Conservation (phyloP, 2,113 vertebrate species). For the Cettia cetti region DNA sequence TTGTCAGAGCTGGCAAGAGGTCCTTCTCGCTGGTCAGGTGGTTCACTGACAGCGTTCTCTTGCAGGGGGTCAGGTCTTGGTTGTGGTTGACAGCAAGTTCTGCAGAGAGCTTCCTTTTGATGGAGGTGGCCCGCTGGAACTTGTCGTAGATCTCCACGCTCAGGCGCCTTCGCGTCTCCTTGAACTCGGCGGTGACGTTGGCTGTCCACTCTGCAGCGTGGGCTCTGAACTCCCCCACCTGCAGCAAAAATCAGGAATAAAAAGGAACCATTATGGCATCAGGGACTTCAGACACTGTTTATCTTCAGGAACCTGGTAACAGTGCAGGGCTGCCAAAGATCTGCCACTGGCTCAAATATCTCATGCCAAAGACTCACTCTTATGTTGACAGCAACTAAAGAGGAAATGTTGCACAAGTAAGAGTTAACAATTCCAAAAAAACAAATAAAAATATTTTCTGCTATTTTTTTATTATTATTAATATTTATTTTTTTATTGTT, state of each 20-base stretch:
- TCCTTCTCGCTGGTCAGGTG: conserved; percentile 82
- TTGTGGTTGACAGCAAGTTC: conserved; percentile 86
- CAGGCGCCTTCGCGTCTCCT: conserved; percentile 92
- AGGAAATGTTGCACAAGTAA: neutral
- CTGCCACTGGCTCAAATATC: neutral
- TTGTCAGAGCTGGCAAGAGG: conserved; percentile 77
- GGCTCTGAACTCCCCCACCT: conserved; percentile 96
- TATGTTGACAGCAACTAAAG: neutral
- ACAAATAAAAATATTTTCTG: neutral
- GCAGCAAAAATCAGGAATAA: neutral
- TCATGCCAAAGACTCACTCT: neutral
- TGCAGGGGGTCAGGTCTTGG: conserved; percentile 92
- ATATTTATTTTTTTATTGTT: neutral
- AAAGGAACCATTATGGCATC: neutral
- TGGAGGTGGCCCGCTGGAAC: conserved; percentile 94
- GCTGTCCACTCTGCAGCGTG: conserved; percentile 98
- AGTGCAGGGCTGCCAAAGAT: neutral
- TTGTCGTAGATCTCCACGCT: conserved; percentile 98
- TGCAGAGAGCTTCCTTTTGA: conserved; percentile 94
- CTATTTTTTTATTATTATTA: neutral
- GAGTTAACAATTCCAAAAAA: neutral
- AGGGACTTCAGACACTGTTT: neutral
- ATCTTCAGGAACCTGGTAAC: neutral
- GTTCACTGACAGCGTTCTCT: conserved; percentile 91
- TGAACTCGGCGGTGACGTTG: conserved; percentile 96